Conservation (phyloP, 2,113 vertebrate species). For the Amphiprion ocellaris region DNA sequence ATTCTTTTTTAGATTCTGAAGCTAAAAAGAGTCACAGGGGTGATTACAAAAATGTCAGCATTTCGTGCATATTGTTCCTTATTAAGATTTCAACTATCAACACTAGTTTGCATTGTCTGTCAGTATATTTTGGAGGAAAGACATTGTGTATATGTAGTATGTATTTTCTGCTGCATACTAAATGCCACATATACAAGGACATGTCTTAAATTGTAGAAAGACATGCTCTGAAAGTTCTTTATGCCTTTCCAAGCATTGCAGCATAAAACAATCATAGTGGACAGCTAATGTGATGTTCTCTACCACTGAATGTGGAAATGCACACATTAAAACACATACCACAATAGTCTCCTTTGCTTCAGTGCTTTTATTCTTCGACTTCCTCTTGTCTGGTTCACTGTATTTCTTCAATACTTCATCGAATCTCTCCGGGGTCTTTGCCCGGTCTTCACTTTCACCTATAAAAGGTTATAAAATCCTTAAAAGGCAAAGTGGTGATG, state of each 20-base stretch:
- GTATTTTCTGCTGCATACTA: not conserved
- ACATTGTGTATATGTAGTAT: not conserved
- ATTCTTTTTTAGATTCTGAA: constrained; percentile 86
- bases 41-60: not conserved
- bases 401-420: constrained; percentile 90
- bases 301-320: not conserved
- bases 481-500: not conserved
- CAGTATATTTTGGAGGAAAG: constrained; percentile 4
- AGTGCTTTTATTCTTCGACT: constrained; percentile 81
- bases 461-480: constrained; percentile 41
- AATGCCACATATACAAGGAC: too few relatives aligned
- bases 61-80: not conserved
- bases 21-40: constrained; percentile 76
- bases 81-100: not conserved
- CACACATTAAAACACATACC: constrained; percentile 75
- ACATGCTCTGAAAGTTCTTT: not conserved
- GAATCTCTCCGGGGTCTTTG: constrained; percentile 90
- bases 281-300: not conserved
- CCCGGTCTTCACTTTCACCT: constrained; percentile 93
- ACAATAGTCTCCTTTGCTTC: constrained; percentile 85
- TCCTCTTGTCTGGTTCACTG: constrained; percentile 83
- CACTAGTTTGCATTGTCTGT: not conserved
- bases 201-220: not conserved
- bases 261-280: not conserved
- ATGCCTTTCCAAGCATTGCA: not conserved